Base-by-base conservation (phyloP, 2,113 vertebrate species). In the Corydoras sp. region DNA sequence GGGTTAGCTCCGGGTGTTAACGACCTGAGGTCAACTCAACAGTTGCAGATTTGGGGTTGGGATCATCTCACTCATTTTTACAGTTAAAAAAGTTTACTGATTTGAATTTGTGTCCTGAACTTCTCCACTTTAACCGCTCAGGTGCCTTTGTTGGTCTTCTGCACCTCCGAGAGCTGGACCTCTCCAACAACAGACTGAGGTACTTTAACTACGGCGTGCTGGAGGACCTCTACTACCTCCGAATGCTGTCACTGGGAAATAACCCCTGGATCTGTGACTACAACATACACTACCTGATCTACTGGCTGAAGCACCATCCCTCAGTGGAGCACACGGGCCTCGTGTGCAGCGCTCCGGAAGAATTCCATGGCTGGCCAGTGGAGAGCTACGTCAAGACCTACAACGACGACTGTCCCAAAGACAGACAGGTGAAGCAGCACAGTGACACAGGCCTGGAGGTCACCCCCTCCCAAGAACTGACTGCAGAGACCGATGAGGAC, bases 191-290 rank as follows among this genome's bases (percentile, higher is more conserved):
- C 86, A 92, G 86, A 76, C 88, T 99, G 72, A 88, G 86, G 62
- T 92, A 92, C 84, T 94, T 99, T 83, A 92, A 93, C 76, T 99
- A 98, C 15, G 93, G 94, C 1, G 93, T 98, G 5, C 79, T 99
- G 68, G 95, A 99, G 85, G 93, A 99, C 80, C 89, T 99, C 65
- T 99, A 99, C 83, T 98, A 95, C 86, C 87, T 98, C 78, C 91
- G 92, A 83, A 90, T 86, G 72, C 84, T 99, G 9, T 88, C 83
- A 72, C 88, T 99, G 62, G 90, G 83, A 76, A 90, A 91, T 14
- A 99, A 99, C 78, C 95, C 92, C 32, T 99, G 97, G 97, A 86
- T 90, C 82, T 99, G 97, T 64, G 96, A 99, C 84, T 99, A 98
- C 86, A 93, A 92, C 84, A 97, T 99, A 80, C 97, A 99, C 85